Base-by-base conservation (phyloP, 2,113 vertebrate genomes). In the Eonycteris spelaea region DNA sequence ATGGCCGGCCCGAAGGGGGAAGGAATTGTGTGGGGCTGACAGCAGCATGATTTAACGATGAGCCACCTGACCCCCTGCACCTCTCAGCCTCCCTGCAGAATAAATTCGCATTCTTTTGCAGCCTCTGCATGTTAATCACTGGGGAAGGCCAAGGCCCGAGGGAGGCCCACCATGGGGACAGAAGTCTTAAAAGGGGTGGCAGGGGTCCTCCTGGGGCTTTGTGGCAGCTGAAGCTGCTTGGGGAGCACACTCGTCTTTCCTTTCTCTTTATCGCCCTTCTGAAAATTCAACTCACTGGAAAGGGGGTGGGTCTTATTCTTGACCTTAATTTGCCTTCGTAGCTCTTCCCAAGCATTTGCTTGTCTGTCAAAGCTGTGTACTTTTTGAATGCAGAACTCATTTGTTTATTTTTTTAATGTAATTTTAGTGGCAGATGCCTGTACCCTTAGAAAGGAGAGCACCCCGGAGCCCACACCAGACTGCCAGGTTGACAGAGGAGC, bases 11-110 rank as follows among this genome's bases (percentile, higher is more conserved):
- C 91, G 59, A 21, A 91, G 96, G 97, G 96, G 95, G 97, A 97
- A 97, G 95, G 97, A 95, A 97, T 98, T 98, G 98, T 98, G 97
- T 94, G 94, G 96, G 94, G 98, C 97, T 96, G 96, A 98, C 97
- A 98, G 97, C 96, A 94, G 95, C 96, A 98, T 99, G 98, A 99
- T 99, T 99, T 98, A 98, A 98, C 97, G 98, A 98, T 97, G 98
- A 98, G 98, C 98, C 98, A 98, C 98, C 98, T 99, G 98, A 99
- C 98, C 98, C 97, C 92, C 97, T 92, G 93, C 97, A 97, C 97
- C 98, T 98, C 98, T 98, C 96, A 97, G 97, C 97, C 97, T 96
- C 87, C 94, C 98, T 95, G 94, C 98, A 94, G 98, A 98, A 98
- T 98, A 97, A 97, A 98, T 97, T 97, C 97, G 84, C 96, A 96